Conservation (phyloP, 2,888 invertebrate genomes). For the Serrognathus titanus region DNA sequence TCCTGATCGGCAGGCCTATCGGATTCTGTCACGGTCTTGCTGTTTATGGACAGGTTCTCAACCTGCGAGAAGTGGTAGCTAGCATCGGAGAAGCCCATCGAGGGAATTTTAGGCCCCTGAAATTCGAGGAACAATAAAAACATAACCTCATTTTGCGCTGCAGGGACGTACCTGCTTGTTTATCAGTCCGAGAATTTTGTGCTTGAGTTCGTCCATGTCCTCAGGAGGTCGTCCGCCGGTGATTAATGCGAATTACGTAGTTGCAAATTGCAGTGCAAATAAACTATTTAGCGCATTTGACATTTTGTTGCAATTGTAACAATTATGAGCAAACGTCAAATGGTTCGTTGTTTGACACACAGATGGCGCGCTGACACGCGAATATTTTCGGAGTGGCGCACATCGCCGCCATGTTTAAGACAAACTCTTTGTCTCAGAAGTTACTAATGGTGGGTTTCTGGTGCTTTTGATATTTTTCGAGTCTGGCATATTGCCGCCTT, state of each 20-base stretch:
- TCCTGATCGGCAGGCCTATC: constrained; percentile 49
- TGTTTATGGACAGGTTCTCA: constrained; percentile 46
- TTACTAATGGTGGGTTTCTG: too few species aligned
- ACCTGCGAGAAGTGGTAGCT: constrained; percentile 46
- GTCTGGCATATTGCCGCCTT: too few species aligned
- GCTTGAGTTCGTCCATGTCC: constrained; percentile 46
- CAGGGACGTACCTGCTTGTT: constrained; percentile 35
- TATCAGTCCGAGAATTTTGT: constrained; percentile 45
- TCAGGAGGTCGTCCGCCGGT: too few species aligned
- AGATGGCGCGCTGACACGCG: neutral
- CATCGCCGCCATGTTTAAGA: too few species aligned
- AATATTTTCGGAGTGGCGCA: too few species aligned
- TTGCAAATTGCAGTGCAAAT: too few species aligned
- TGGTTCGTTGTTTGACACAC: neutral
- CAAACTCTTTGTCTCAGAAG: too few species aligned
- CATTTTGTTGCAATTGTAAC: too few species aligned
- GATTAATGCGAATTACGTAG: too few species aligned
- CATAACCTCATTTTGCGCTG: neutral
- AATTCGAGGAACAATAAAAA: constrained; percentile 20
- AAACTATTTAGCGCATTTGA: too few species aligned
- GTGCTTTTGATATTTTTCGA: too few species aligned
- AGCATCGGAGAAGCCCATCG: constrained; percentile 50
- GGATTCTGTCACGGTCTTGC: constrained; percentile 46
- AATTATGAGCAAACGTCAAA: neutral
- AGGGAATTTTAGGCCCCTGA: constrained; percentile 48